A percentile compares a stretch with the other conserved stretches of the same genome.
phyloP scores from a whole-genome alignment of 2,888 invertebrate species.

The Drosophila longiperda region DNA sequence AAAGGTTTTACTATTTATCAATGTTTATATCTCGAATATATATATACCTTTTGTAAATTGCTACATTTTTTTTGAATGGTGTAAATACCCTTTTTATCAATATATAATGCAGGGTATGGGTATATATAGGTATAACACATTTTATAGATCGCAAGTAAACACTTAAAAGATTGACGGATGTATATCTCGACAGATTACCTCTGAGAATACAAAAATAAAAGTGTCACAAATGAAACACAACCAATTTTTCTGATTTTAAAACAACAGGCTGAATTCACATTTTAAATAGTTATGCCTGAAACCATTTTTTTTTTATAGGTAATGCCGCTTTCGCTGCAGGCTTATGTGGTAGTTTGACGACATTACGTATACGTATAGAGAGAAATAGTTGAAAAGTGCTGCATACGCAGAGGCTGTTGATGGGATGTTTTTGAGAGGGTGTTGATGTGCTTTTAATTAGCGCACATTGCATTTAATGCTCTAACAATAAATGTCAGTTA shows the following conservation, averaged over 20 bases:
- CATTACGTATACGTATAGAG: slow-evolving; percentile 44
- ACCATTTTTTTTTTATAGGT: not conserved
- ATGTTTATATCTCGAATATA: not conserved
- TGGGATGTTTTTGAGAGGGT: too few species aligned
- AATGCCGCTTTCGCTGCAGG: not conserved
- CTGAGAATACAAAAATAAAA: too few species aligned
- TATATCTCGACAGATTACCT: not conserved
- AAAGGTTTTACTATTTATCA: not conserved
- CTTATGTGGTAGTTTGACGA: slow-evolving; percentile 22
- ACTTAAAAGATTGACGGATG: not conserved
- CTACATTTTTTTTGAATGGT: not conserved
- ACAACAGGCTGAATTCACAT: not conserved
- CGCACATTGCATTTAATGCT: slow-evolving; percentile 25
- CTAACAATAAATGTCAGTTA: slow-evolving; percentile 31
- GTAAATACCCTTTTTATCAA: not conserved
- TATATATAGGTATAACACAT: not conserved
- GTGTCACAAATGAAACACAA: too few species aligned
- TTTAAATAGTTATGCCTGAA: not conserved
- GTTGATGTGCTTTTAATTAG: slow-evolving; percentile 45
- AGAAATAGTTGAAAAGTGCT: slow-evolving; percentile 17
- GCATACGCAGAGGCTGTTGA: slow-evolving; percentile 25
- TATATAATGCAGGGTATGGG: not conserved
- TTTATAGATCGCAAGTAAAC: not conserved
- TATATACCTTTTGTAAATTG: not conserved
- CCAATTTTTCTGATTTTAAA: not conserved